phyloP scores from a whole-genome alignment of 2,113 vertebrate species.

The Lycaon pictus region DNA sequence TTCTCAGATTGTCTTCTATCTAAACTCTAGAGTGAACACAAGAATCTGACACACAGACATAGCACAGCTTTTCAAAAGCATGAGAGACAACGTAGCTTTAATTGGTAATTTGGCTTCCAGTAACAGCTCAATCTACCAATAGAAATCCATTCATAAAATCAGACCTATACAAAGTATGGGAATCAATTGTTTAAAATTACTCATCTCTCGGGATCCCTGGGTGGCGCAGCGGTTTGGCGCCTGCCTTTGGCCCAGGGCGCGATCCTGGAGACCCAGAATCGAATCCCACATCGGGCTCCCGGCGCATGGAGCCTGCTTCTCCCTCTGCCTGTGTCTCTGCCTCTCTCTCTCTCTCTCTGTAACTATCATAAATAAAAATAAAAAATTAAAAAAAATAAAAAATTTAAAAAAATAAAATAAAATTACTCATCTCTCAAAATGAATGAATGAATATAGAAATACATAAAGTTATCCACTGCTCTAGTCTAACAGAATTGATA shows the following conservation, averaged over 20 bases:
- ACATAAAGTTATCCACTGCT: not conserved
- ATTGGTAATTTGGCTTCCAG: not conserved
- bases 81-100: not conserved
- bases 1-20: not conserved
- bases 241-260: too few species aligned
- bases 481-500: not conserved
- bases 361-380: too few species aligned
- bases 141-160: not conserved
- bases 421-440: not conserved
- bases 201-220: too few species aligned
- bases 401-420: too few species aligned
- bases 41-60: not conserved
- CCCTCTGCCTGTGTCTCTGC: too few species aligned
- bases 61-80: not conserved
- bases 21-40: not conserved
- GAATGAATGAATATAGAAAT: not conserved
- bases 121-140: not conserved
- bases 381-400: too few species aligned
- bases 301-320: too few species aligned
- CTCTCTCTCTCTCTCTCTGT: too few species aligned
- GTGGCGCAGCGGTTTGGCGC: too few species aligned
- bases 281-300: too few species aligned
- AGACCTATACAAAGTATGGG: not conserved
- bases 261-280: too few species aligned
- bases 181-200: not conserved